These are phyloP conservation scores for Actinernus sp. DNA, from an alignment of 92 coral and sea anemone species.

Conservation along the genomic window DNA sequence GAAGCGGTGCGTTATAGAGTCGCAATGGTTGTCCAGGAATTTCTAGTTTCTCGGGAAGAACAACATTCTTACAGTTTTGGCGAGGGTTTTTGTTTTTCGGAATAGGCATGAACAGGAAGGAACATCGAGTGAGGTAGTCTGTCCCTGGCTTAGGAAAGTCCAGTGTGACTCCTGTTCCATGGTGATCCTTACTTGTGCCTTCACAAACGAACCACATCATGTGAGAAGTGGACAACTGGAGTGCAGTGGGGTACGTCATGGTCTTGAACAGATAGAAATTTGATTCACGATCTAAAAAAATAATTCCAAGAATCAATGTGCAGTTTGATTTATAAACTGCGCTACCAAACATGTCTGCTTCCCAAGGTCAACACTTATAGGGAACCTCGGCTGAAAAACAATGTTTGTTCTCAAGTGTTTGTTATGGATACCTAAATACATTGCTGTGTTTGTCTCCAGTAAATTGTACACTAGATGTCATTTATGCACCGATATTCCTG, in stretches of 20 bases:
- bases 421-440: no score
- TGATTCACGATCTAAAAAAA: constrained; percentile 50
- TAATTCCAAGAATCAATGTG: no score
- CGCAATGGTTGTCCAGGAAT: constrained; percentile 56
- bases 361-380: no score
- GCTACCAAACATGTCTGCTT: no score
- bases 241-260: constrained; percentile 24
- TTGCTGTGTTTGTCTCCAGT: no score
- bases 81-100: constrained; percentile 13
- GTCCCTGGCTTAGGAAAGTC: constrained; percentile 40
- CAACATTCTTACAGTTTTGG: constrained; percentile 26
- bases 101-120: constrained; percentile 44
- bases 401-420: no score
- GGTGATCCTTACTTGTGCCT: background rate
- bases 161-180: constrained; percentile 1
- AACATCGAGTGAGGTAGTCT: constrained; percentile 42
- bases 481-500: no score
- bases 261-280: constrained; percentile 44
- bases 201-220: constrained; percentile 61
- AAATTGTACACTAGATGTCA: no score
- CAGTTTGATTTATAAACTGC: no score
- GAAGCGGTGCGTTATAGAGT: no score
- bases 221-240: constrained; percentile 37
- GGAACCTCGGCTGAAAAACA: no score
- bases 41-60: constrained; percentile 10